Evolutionary conservation across 1,140 invertebrate genomes (phyloP), one percentile per base, ranked within the genome.

Genomic region (Dolichoris vasculosae): DNA sequence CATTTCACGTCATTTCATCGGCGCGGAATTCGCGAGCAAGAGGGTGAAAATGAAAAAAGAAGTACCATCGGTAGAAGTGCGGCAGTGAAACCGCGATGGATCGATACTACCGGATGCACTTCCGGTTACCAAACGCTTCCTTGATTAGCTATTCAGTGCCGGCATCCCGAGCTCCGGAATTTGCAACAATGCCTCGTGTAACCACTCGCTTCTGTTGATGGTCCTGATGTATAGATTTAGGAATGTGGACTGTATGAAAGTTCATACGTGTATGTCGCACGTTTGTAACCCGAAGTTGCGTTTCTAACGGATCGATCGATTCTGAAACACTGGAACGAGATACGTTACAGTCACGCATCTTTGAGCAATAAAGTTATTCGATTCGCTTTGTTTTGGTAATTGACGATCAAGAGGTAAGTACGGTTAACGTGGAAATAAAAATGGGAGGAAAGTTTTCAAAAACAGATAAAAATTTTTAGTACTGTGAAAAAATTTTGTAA

Each of bases 71-170:
- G n/a, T n/a, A 43, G 3, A 3, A 13, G 13, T 46, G 26, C 0
- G 71, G 43, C 26, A 75, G 20, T 32, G 26, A 40, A 75, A 20
- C 3, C 64, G 30, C 64, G 15, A 35, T 35, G 48, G 48, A 77
- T 77, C 75, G 75, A 77, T 77, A 38, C 30, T 43, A 51, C 43
- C 75, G 30, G 48, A 77, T 35, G 30, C 48, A n/a, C 48, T 77
- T 55, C 48, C 48, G 75, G 15, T 77, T 77, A 32, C 43, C 75
- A 77, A 77, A 77, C 48, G 75, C 75, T 77, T 77, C 75, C 75
- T 77, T 77, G 75, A 77, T 77, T 77, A 77, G 46, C 75, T 77
- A 77, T 77, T 77, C 75, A 77, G 30, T n/a, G 46, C 43, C 13
- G 13, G 43, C 43, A 13, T 46, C 13, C 6, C 43, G 43, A 46